A percentile compares a stretch with the other conserved stretches of the same genome.
Evolutionary conservation across 2,113 vertebrate species (phyloP).

Genomic region (Chloropsis cyanopogon): DNA sequence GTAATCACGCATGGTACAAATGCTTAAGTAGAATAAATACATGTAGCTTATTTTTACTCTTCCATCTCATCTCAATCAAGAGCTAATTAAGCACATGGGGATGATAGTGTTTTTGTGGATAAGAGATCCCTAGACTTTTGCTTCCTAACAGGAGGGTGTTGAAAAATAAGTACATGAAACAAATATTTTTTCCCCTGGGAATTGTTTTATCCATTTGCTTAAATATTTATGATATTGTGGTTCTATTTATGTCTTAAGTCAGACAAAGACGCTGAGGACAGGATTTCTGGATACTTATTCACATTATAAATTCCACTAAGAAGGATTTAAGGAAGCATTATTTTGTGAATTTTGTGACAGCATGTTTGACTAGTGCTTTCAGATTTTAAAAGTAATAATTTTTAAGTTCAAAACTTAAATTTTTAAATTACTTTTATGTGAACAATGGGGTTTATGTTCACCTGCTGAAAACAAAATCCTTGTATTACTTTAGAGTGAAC

Average conservation of each 20-base stretch:
- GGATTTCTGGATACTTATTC: neutral
- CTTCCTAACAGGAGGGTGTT: neutral
- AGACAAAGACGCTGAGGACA: neutral
- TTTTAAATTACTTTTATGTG: neutral
- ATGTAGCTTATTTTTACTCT: neutral
- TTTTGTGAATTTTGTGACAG: neutral
- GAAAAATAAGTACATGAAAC: neutral
- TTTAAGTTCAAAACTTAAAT: neutral
- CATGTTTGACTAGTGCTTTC: neutral
- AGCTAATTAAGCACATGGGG: neutral
- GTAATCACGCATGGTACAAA: neutral
- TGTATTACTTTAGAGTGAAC: neutral
- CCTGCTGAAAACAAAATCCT: neutral
- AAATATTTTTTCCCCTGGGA: neutral
- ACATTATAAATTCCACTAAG: neutral
- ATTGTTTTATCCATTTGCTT: constrained; percentile 13
- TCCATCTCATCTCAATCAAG: neutral
- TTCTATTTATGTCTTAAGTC: neutral
- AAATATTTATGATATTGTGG: neutral
- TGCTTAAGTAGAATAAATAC: neutral
- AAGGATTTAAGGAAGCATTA: neutral
- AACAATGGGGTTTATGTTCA: neutral
- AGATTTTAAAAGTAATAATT: neutral
- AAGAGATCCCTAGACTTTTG: neutral
- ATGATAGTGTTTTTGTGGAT: neutral